Evolutionary conservation across 2,797 vertebrate species (phyloP).

Genomic region (Eulemur albifrons): DNA sequence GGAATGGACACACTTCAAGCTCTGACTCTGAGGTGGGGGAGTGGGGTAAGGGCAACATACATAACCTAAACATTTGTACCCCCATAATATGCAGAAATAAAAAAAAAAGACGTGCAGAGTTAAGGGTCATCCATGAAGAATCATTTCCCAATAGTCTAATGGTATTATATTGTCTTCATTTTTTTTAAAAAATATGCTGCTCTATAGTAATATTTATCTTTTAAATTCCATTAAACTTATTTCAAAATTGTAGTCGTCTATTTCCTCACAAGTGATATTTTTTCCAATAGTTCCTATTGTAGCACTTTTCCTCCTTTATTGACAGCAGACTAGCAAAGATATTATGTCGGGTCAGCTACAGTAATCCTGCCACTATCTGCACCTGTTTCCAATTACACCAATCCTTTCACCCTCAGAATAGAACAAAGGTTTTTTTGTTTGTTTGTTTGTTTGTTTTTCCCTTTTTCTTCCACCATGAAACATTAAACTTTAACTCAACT

Average conservation of each 20-base stretch:
- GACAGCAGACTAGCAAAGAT: neutral
- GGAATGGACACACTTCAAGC: no score
- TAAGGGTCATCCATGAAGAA: neutral
- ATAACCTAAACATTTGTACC: no score
- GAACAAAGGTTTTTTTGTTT: neutral
- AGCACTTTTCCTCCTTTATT: neutral
- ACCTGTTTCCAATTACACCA: neutral
- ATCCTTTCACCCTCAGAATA: neutral
- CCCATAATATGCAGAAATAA: no score
- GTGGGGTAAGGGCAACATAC: no score
- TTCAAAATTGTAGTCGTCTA: neutral
- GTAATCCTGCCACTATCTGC: neutral
- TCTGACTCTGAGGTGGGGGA: no score
- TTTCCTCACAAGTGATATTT: neutral
- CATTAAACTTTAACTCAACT: neutral
- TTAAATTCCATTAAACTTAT: neutral
- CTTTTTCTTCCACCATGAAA: neutral
- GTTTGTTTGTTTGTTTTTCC: neutral
- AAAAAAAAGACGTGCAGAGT: neutral
- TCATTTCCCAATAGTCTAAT: neutral
- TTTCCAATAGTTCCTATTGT: neutral
- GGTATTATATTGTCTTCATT: neutral
- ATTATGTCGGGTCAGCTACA: neutral
- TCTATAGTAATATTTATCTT: neutral
- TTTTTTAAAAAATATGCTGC: neutral